These are phyloP conservation scores for Triplophysa yarkandensis DNA, from an alignment of 2,797 vertebrate species.

Conservation along the genomic window DNA sequence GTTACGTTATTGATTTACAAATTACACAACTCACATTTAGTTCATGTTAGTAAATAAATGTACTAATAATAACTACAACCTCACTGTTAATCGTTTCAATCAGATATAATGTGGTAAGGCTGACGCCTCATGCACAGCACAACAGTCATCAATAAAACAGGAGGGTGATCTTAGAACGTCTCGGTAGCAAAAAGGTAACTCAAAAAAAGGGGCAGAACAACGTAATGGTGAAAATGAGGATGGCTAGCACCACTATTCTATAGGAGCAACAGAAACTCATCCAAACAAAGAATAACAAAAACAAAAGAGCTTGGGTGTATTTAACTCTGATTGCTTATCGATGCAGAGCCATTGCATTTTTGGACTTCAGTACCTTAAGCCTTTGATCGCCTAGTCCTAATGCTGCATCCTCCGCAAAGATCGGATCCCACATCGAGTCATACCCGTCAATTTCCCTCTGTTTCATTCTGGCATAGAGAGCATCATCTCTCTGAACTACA, in stretches of 20 bases:
- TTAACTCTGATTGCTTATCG: constrained; percentile 78
- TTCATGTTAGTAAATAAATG: too few species aligned
- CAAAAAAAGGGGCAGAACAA: constrained; percentile 73
- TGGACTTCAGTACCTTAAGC: constrained; percentile 82
- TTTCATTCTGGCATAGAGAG: constrained; percentile 88
- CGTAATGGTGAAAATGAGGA: constrained; percentile 82
- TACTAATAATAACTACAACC: too few species aligned
- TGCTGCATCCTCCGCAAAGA: constrained; percentile 85
- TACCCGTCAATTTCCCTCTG: constrained; percentile 88
- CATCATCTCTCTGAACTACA: constrained; percentile 88
- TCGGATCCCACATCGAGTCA: constrained; percentile 87
- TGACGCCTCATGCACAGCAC: not conserved
- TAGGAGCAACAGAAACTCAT: constrained; percentile 54
- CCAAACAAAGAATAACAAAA: constrained; percentile 73
- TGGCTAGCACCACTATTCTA: constrained; percentile 76
- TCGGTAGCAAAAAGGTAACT: constrained; percentile 76
- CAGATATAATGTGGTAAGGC: not conserved
- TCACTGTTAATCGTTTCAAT: too few species aligned
- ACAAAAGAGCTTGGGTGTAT: constrained; percentile 73
- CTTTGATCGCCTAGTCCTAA: constrained; percentile 64
- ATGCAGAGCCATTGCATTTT: constrained; percentile 80
- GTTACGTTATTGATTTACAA: too few species aligned
- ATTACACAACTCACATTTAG: too few species aligned
- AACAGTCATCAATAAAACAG: constrained; percentile 29
- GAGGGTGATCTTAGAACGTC: constrained; percentile 67